Percentiles rank a stretch among this genome's conserved stretches.
Conservation (phyloP, 2,113 vertebrate genomes). For the Argyrosomus japonicus region DNA sequence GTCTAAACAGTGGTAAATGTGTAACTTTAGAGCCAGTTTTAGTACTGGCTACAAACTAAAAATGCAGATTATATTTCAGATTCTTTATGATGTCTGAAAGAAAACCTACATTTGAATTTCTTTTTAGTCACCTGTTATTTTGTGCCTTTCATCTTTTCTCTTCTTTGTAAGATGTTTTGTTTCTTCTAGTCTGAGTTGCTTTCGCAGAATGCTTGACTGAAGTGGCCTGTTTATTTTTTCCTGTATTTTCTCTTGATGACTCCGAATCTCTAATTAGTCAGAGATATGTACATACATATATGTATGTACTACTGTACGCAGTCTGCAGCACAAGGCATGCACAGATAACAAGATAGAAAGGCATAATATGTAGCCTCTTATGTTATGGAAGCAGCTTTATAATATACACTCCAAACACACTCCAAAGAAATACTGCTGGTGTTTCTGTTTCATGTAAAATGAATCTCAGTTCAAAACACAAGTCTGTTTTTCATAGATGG, state of each 20-base stretch:
- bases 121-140: not conserved
- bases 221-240: not conserved
- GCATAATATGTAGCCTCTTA: not conserved
- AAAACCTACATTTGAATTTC: not conserved
- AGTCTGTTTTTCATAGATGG: not conserved
- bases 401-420: no score
- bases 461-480: not conserved
- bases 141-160: conserved; percentile 31
- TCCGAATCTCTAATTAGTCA: not conserved
- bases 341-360: not conserved
- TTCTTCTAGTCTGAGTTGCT: not conserved
- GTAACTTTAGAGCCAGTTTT: not conserved
- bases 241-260: conserved; percentile 1
- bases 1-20: not conserved
- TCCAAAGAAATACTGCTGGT: not conserved
- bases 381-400: not conserved
- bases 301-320: not conserved
- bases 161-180: not conserved
- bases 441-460: not conserved
- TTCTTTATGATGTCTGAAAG: not conserved
- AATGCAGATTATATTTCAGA: not conserved
- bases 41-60: not conserved
- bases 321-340: not conserved
- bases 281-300: not conserved
- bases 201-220: not conserved